These are phyloP conservation scores for Drosophila guanche DNA, from an alignment of 1,140 invertebrate species.

Conservation along the genomic window DNA sequence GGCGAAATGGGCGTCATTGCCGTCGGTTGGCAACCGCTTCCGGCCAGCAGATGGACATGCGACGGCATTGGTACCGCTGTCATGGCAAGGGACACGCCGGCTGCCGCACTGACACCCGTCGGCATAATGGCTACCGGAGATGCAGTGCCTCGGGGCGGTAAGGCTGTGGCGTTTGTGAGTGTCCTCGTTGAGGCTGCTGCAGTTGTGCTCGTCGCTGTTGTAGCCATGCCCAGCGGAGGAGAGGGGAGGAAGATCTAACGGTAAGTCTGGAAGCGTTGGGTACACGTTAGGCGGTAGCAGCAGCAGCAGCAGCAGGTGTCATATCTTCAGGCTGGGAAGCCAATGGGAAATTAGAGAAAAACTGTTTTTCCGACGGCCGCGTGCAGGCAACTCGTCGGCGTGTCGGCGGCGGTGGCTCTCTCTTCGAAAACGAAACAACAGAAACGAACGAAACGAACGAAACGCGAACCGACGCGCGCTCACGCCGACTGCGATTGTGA, in stretches of 20 bases:
- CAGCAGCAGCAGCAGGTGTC: too few relatives aligned
- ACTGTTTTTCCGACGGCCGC: constrained; percentile 6
- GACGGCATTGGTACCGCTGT: constrained; percentile 59
- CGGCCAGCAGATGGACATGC: constrained; percentile 51
- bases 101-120: constrained; percentile 10
- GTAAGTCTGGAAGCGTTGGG: too few relatives aligned
- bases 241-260: background rate
- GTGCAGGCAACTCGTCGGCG: background rate
- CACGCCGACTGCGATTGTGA: constrained; percentile 73
- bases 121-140: constrained; percentile 50
- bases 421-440: background rate
- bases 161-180: constrained; percentile 25
- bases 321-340: background rate
- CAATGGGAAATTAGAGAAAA: background rate
- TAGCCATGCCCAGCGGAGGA: constrained; percentile 46
- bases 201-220: constrained; percentile 35
- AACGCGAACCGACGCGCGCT: constrained; percentile 43
- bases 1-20: constrained; percentile 56
- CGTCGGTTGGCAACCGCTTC: constrained; percentile 53
- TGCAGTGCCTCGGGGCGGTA: constrained; percentile 8
- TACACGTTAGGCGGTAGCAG: too few relatives aligned
- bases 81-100: constrained; percentile 38
- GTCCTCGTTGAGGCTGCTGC: constrained; percentile 26
- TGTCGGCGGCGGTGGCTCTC: too few relatives aligned
- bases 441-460: too few relatives aligned